These are phyloP conservation scores for Galeopsomyia nigrocyanea DNA, from an alignment of 2,888 invertebrate species.

Conservation along the genomic window DNA sequence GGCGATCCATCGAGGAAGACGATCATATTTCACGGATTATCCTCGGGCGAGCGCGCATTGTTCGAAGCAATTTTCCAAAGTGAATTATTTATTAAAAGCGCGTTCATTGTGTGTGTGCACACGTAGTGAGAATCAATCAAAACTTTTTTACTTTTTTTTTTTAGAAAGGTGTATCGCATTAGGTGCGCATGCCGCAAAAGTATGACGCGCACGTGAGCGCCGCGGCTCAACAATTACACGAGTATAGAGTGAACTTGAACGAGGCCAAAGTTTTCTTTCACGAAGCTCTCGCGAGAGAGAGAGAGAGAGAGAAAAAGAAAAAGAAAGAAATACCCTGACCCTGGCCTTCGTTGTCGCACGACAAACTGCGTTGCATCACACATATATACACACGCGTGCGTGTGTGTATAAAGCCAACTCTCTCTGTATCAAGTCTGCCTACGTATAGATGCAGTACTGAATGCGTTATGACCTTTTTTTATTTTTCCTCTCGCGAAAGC, in stretches of 20 bases:
- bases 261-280: constrained; percentile 24
- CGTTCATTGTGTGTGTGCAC: too few relatives aligned
- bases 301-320: not conserved
- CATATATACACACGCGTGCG: not conserved
- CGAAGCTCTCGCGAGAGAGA: not conserved
- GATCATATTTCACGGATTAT: too few relatives aligned
- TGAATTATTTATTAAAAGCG: too few relatives aligned
- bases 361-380: constrained; percentile 22
- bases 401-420: constrained; percentile 4
- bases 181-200: too few relatives aligned
- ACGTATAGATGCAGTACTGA: not conserved
- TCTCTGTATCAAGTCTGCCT: not conserved
- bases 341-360: constrained; percentile 26
- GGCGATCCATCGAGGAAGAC: too few relatives aligned
- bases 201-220: too few relatives aligned
- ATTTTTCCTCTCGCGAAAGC: not conserved
- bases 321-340: constrained; percentile 33
- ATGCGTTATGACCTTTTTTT: constrained; percentile 10
- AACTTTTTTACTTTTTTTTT: too few relatives aligned
- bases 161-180: too few relatives aligned
- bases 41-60: too few relatives aligned
- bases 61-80: too few relatives aligned
- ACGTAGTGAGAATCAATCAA: too few relatives aligned
- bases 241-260: constrained; percentile 10
- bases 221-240: too few relatives aligned